Base-by-base conservation (phyloP, 2,113 vertebrate species). In the Saguinus midas region DNA sequence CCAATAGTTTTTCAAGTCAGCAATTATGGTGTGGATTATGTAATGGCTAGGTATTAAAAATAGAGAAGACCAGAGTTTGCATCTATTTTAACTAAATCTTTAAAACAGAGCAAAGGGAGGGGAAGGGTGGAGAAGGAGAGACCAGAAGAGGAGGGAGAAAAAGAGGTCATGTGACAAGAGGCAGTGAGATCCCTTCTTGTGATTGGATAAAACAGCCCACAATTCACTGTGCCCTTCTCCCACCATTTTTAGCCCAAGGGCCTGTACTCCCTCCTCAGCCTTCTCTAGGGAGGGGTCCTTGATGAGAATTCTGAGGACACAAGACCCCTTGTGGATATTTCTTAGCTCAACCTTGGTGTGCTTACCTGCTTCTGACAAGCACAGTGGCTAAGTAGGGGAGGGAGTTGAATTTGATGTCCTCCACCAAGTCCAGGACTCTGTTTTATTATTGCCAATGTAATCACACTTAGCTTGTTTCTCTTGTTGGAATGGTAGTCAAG, bases 1-100 rank as follows among this genome's bases (percentile, higher is more conserved):
- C 96, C 95, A 94, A 9, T 97, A 93, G 93, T 95, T 97, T 97
- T 97, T 95, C 97, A 97, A 97, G 97, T 98, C 97, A 97, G 97
- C 97, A 97, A 86, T 98, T 98, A 97, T 21, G 4, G 82, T 95
- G 92, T 91, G 64, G 96, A 95, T 98, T 97, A 98, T 96, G 97
- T 96, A 97, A 98, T 96, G 85, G 85, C 84, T 97, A 66, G 72
- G 94, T 96, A 95, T 96, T 98, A 98, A 98, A 98, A 97, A 96
- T 96, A 97, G 97, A 96, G 97, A 97, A 95, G 95, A 97, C 96
- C 81, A 94, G 93, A 90, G 95, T 97, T 96, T 96, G 96, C 93
- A 85, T 95, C 96, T 97, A 94, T 97, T 97, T 97, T 97, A 97
- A 97, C 90, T 79, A 95, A 97, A 68, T 95, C 95, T 64, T 64